Evolutionary conservation across 2,113 vertebrate genomes (phyloP), one percentile per base, ranked within the genome.

Genomic region (Psilopogon haemacephalus): DNA sequence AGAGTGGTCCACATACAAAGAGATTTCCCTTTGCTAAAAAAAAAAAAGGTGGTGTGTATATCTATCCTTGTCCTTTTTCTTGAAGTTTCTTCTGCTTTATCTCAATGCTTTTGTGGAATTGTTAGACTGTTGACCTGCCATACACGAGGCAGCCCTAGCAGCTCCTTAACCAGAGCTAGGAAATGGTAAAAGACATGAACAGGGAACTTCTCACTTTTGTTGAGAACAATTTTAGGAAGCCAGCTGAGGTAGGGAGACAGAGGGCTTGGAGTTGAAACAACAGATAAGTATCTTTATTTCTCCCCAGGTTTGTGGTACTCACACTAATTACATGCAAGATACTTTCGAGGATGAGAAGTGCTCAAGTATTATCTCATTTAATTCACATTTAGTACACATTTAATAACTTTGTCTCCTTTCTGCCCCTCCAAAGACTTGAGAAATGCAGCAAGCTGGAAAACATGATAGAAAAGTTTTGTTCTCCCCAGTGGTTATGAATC

Each of bases 341-440:
- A 40, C 30, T 90, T 83, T 75, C 46, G 46, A 70, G 63, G 55
- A 58, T 72, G 28, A 54, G 30, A 72, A 85, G 48, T 54, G 50
- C 38, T 75, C 0, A 72, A 14, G 48, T 30, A 7, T 56, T n/a
- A 5, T 12, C n/a, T 30, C 9, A 1, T n/a, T n/a, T 1, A 26
- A 21, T 17, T 73, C 33, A 35, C 20, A 2, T 65, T 65, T n/a
- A n/a, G n/a, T n/a, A n/a, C n/a, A n/a, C n/a, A n/a, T n/a, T n/a
- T 38, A 42, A 64, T 59, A 32, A 24, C n/a, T 55, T 50, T 12
- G 9, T 38, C 69, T 38, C 33, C 56, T 75, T 59, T 70, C 13
- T 74, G 24, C 12, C n/a, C 30, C n/a, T 38, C 50, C 23, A 70
- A 32, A 44, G 0, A 1, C 52, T 65, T 79, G 44, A 83, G 62